These are phyloP conservation scores for Burhinus oedicnemus DNA, from an alignment of 2,113 vertebrate genomes.

Conservation along the genomic window DNA sequence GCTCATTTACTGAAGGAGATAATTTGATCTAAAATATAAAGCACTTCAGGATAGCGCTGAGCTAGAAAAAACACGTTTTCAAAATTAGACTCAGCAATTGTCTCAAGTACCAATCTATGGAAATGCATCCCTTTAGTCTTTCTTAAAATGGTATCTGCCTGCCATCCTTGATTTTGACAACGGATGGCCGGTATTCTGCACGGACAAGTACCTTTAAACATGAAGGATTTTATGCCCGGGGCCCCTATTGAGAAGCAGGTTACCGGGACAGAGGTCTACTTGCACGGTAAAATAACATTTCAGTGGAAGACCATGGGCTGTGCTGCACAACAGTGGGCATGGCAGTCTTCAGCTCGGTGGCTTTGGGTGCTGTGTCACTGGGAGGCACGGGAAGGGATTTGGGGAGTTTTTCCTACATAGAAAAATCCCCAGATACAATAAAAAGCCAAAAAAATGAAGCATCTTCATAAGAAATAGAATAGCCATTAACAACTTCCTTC, in stretches of 20 bases:
- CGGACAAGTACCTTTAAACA: background rate
- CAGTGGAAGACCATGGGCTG: background rate
- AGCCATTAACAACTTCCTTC: background rate
- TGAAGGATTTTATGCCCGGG: background rate
- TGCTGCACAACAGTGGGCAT: rapidly evolving
- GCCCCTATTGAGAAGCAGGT: background rate
- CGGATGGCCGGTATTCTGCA: background rate
- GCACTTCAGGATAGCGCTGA: background rate
- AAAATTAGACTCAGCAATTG: background rate
- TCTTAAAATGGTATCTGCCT: background rate
- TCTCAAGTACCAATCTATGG: background rate
- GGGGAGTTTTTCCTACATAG: background rate
- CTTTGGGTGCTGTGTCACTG: background rate
- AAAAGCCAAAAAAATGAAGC: background rate
- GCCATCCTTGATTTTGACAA: background rate
- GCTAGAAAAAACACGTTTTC: background rate
- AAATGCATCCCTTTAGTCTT: background rate
- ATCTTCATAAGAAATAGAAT: background rate
- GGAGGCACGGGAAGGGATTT: background rate
- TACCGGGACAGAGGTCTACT: background rate
- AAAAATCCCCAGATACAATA: background rate
- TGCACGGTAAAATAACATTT: background rate
- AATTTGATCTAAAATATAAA: background rate
- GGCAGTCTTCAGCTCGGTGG: background rate
- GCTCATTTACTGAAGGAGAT: background rate